Evolutionary conservation across 2,888 invertebrate genomes (phyloP), one percentile per base, ranked within the genome.

Genomic region (Axea sp.): DNA sequence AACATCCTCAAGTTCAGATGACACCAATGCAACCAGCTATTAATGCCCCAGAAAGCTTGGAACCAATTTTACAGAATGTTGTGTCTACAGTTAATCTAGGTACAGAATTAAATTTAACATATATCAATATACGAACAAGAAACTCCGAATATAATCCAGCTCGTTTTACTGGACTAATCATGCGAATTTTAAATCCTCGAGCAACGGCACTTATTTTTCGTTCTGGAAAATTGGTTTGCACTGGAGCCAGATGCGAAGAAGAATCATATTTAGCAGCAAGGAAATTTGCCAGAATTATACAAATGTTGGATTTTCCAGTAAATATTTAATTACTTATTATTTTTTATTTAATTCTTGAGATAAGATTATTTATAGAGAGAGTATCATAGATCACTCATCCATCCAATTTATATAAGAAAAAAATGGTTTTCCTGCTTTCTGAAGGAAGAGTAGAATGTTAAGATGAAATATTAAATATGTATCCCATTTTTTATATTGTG

Each of bases 61-160:
- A 87, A 51, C 86, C 87, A 8, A 77, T 77, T 75, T 78, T 87
- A 68, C 86, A 87, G 85, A 95, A 95, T 84, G 94, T 95, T 83
- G 95, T 95, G 0, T 92, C 94, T 14, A 95, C 95, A 3, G 93
- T 95, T 0, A 92, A 92, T 80, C 88, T 95, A 72, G 92, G 92
- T 9, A 93, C 93, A 83, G 91, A 92, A 82, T 87, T 95, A 60
- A 91, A 94, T 82, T 88, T 95, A 24, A 90, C 92, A 80, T 91
- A 91, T 67, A 94, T 95, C 60, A 95, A 95, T 83, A 92, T 92
- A 72, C 91, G 93, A 49, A 95, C 95, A 1, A 89, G 95, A 75
- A 95, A 93, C 86, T 94, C 95, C 0, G 95, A 95, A 86, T 95
- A 95, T 80, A 94, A 94, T 82, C 95, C 95, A 4, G 91, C 92